phyloP scores from a whole-genome alignment of 2,888 invertebrate genomes.

The Parnassius smintheus region DNA sequence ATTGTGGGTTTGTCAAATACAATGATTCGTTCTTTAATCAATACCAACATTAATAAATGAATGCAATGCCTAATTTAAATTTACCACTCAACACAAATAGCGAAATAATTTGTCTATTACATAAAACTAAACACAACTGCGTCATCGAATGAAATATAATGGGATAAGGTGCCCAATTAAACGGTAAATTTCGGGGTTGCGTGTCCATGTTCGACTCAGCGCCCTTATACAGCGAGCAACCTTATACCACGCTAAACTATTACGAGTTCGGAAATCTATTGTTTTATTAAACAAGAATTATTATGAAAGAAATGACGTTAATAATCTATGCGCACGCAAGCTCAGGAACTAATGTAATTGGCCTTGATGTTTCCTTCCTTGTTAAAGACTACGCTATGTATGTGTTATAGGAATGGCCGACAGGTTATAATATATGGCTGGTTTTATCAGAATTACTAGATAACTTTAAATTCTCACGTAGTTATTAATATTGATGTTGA shows the following conservation, averaged over 20 bases:
- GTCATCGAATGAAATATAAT: not conserved
- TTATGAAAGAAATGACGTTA: conserved; percentile 19
- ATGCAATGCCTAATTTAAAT: too few relatives aligned
- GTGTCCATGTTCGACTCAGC: conserved; percentile 10
- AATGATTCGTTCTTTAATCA: too few relatives aligned
- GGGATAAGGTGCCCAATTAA: conserved; percentile 10
- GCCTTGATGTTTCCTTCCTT: conserved; percentile 5
- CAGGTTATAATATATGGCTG: too few relatives aligned
- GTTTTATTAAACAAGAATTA: conserved; percentile 19
- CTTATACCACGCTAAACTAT: conserved; percentile 9
- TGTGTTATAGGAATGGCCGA: too few relatives aligned
- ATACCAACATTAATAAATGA: too few relatives aligned
- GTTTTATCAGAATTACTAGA: too few relatives aligned
- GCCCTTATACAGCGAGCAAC: conserved; percentile 1
- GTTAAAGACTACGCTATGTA: not conserved
- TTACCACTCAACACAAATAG: too few relatives aligned
- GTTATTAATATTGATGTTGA: too few relatives aligned
- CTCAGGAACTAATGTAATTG: conserved; percentile 1
- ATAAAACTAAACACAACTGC: too few relatives aligned
- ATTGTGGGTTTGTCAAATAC: too few relatives aligned
- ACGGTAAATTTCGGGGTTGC: conserved; percentile 20
- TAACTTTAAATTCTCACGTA: too few relatives aligned
- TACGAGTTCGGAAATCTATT: conserved; percentile 24
- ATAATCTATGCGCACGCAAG: conserved; percentile 20
- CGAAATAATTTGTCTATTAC: too few relatives aligned